Percentiles rank a stretch among this genome's conserved stretches.
Evolutionary conservation across 2,888 invertebrate species (phyloP).

Genomic region (Perizoma flavofasciatum): DNA sequence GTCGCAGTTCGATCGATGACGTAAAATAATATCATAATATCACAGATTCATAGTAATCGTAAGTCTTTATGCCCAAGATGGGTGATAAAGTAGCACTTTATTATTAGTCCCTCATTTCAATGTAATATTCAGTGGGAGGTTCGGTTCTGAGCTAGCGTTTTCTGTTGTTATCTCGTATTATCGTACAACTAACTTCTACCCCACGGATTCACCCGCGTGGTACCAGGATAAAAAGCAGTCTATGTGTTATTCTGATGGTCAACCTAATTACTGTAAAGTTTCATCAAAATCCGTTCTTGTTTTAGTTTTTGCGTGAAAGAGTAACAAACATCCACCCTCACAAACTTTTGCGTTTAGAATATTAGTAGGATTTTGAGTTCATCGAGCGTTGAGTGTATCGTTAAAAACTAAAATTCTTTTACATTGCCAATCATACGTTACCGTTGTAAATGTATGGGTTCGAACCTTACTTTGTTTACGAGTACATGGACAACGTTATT

Average conservation of each 20-base stretch:
- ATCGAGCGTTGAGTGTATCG: background rate
- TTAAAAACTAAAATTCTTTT: background rate
- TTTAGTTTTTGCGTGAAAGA: too few species aligned
- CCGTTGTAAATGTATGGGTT: too few species aligned
- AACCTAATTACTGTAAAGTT: too few species aligned
- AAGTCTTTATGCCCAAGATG: slow-evolving; percentile 5
- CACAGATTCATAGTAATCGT: slow-evolving; percentile 13
- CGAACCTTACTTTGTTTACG: slow-evolving; percentile 1
- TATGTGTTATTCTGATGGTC: too few species aligned
- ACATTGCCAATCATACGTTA: background rate
- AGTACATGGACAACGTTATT: slow-evolving; percentile 5
- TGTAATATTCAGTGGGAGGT: slow-evolving; percentile 6
- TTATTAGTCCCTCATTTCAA: slow-evolving; percentile 7
- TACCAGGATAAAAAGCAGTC: too few species aligned
- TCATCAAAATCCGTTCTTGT: too few species aligned
- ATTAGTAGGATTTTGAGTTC: too few species aligned
- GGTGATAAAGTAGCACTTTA: slow-evolving; percentile 15
- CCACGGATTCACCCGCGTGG: too few species aligned
- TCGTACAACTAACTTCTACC: too few species aligned
- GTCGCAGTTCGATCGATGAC: slow-evolving; percentile 19
- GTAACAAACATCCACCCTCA: too few species aligned
- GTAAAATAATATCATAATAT: slow-evolving; percentile 19
- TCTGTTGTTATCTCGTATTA: background rate
- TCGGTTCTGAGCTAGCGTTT: slow-evolving; percentile 3
- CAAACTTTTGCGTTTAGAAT: too few species aligned